phyloP scores from a whole-genome alignment of 2,113 vertebrate genomes.

The Centropus unirufus region DNA sequence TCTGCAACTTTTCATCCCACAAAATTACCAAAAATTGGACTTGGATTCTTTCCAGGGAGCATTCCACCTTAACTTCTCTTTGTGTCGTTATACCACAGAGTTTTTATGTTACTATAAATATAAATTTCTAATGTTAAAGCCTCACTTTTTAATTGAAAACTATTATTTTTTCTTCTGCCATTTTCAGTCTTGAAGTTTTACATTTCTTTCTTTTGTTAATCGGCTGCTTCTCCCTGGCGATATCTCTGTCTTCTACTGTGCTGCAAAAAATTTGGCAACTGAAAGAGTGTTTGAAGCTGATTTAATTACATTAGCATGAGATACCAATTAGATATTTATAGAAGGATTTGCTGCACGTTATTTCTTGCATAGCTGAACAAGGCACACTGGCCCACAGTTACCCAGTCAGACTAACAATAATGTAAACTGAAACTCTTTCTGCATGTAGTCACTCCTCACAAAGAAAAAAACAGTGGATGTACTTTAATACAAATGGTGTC shows the following conservation, averaged over 20 bases:
- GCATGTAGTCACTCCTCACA: not conserved
- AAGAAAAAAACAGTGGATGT: constrained; percentile 20
- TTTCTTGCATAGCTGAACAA: constrained; percentile 17
- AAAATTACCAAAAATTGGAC: not conserved
- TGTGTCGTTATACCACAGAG: not conserved
- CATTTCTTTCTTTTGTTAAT: not conserved
- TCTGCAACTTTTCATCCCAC: not conserved
- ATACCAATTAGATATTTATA: not conserved
- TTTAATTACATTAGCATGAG: constrained; percentile 15
- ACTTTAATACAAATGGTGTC: not conserved
- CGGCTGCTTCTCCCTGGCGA: not conserved
- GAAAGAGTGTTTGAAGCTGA: not conserved
- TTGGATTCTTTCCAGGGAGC: not conserved
- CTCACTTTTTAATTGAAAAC: not conserved
- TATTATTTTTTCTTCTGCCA: not conserved
- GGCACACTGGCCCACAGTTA: not conserved
- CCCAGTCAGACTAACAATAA: not conserved
- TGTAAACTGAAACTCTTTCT: constrained; percentile 12
- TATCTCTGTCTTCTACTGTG: not conserved
- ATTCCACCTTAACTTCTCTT: not conserved
- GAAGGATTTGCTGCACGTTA: not conserved
- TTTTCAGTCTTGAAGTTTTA: not conserved
- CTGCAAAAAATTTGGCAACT: constrained; percentile 1
- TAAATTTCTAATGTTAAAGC: not conserved
- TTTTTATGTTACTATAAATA: not conserved